A percentile compares a stretch with the other conserved stretches of the same genome.
Evolutionary conservation across 2,113 vertebrate genomes (phyloP).

Genomic region (Gobius niger): DNA sequence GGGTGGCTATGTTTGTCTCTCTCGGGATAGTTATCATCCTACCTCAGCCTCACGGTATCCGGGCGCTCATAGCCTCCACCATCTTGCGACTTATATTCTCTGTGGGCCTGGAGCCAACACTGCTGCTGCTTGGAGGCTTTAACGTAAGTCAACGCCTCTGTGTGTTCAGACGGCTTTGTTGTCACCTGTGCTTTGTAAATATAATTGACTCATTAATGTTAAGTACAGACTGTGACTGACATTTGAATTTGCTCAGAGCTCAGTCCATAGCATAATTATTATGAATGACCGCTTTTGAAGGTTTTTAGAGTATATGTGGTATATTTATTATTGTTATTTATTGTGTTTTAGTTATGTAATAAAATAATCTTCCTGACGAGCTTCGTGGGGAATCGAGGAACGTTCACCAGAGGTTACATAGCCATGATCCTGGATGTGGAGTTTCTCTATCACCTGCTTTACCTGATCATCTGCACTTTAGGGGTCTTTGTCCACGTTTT

Average conservation of each 20-base stretch:
- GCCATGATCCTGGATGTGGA: conserved; percentile 97
- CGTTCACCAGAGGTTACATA: conserved; percentile 92
- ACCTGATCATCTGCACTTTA: conserved; percentile 92
- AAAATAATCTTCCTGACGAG: conserved; percentile 98
- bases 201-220: background rate
- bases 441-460: conserved; percentile 95
- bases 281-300: no score
- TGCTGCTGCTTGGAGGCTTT: conserved; percentile 92
- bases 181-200: background rate
- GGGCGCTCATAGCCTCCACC: conserved; percentile 92
- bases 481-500: conserved; percentile 97
- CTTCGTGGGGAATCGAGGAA: conserved; percentile 96
- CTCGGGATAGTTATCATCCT: conserved; percentile 92
- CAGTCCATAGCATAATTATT: conserved; percentile 2
- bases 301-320: no score
- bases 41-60: conserved; percentile 94
- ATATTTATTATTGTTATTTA: conserved; percentile 7
- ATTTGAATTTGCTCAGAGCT: background rate
- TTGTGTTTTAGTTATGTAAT: conserved; percentile 84
- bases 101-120: conserved; percentile 90
- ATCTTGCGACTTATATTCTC: conserved; percentile 96
- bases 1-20: conserved; percentile 93
- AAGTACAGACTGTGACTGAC: background rate
- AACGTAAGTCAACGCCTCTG: conserved; percentile 82
- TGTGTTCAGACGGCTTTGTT: background rate